Base-by-base conservation (phyloP, 2,797 vertebrate species). In the Lithobates sylvaticus region DNA sequence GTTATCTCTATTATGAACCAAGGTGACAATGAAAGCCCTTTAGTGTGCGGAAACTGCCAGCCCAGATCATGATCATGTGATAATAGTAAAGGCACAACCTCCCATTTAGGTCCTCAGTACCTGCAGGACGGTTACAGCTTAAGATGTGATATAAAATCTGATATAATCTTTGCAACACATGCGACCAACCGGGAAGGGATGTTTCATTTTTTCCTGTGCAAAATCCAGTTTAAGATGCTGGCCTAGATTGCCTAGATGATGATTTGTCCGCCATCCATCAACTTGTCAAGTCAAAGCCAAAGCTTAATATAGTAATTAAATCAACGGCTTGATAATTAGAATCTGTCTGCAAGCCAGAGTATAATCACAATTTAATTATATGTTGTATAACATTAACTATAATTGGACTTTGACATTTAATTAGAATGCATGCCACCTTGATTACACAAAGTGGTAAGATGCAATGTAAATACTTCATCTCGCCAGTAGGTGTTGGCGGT, bases 371-470 rank as follows among this genome's bases (percentile, higher is more conserved):
- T 70, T 18, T 70, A 70, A 70, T 70, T 29, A 34, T 34, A 34
- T 32, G 39, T 80, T 80, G 65, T 70, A 80, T 23, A 78, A 78
- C 65, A 70, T 70, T 18, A 32, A 21, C 26, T 29, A 18, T 32
- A 34, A 69, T 69, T 16, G 27, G 9, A 69, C 67, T 27, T 29
- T 69, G 67, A 27, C 29, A 69, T 69, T 58, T 69, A 32, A 70
- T 70, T 70, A 70, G 68, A 18, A 70, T 34, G 16, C 68, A 6
- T 16, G 2, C 5, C 68, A 70, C 68, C 21, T 23, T 61, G 54
- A 61, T 61, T 61, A 61, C 54, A 61, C 54, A 61, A 23, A 61
- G 54, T 5, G 21, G 0, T 23, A 6, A 61, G 21, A 61, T 18
- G 16, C 50, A 0, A 47, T 18, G 16, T 54, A 18, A 54, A 54